A percentile compares a stretch with the other conserved stretches of the same genome.
These are phyloP conservation scores for Hylyphantes graminicola DNA, from an alignment of 1,140 invertebrate species.

Conservation along the genomic window DNA sequence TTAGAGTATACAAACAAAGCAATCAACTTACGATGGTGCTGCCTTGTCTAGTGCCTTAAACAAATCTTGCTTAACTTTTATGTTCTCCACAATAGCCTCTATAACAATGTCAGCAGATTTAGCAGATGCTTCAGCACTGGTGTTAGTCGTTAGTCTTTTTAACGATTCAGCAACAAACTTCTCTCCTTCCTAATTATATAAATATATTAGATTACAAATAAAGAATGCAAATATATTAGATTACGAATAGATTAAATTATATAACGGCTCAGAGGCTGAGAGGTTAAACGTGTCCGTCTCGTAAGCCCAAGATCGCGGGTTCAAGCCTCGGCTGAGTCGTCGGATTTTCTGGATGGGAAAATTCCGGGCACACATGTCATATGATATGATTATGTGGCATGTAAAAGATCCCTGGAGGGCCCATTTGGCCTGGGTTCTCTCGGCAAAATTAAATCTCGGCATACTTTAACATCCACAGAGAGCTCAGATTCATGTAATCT, in stretches of 20 bases:
- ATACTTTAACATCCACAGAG: too few species aligned
- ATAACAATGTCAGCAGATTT: conserved; percentile 81
- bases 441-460: too few species aligned
- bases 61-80: conserved; percentile 82
- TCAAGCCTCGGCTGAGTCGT: too few species aligned
- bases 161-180: conserved; percentile 77
- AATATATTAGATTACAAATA: not conserved
- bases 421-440: too few species aligned
- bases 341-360: too few species aligned
- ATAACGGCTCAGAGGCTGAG: too few species aligned
- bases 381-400: too few species aligned
- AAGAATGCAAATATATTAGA: not conserved
- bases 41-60: conserved; percentile 74
- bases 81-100: conserved; percentile 89
- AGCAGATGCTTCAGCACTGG: conserved; percentile 74
- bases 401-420: too few species aligned
- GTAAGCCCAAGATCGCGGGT: too few species aligned
- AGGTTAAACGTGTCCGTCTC: too few species aligned
- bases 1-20: not conserved
- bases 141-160: conserved; percentile 73
- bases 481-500: too few species aligned
- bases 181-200: conserved; percentile 68
- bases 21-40: conserved; percentile 66
- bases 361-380: too few species aligned
- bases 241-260: not conserved